Evolutionary conservation across 2,797 vertebrate species (phyloP).

Genomic region (Sebastes elongatus): DNA sequence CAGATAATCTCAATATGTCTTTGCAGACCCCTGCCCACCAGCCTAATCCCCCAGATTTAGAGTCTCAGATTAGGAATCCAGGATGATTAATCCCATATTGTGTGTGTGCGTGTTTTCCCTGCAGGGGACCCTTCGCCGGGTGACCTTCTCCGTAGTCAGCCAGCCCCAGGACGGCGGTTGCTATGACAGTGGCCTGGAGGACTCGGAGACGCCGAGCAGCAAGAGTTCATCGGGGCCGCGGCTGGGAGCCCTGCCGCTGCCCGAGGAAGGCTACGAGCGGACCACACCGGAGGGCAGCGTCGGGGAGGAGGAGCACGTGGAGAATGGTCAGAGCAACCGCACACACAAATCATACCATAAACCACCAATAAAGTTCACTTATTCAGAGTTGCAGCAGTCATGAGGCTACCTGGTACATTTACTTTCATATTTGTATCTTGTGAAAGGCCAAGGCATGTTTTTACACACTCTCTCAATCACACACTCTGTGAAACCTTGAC

Average conservation of each 20-base stretch:
- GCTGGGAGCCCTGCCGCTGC: slow-evolving; percentile 94
- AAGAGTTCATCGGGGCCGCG: slow-evolving; percentile 97
- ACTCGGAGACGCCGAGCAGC: slow-evolving; percentile 99
- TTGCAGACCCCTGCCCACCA: slow-evolving; percentile 51
- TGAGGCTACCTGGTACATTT: background rate
- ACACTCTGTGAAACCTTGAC: slow-evolving; percentile 31
- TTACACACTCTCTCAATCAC: background rate
- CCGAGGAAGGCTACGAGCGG: slow-evolving; percentile 97
- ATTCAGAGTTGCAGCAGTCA: background rate
- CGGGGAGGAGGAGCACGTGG: slow-evolving; percentile 98
- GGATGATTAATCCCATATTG: slow-evolving; percentile 79
- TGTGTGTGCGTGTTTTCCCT: slow-evolving; percentile 55
- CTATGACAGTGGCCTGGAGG: slow-evolving; percentile 98
- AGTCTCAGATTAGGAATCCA: slow-evolving; percentile 71
- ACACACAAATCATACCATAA: slow-evolving; percentile 37
- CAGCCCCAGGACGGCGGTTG: slow-evolving; percentile 96
- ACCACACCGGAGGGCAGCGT: slow-evolving; percentile 98
- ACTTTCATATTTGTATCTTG: slow-evolving; percentile 6
- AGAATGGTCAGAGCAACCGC: slow-evolving; percentile 90
- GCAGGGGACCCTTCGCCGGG: slow-evolving; percentile 94
- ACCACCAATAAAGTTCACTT: background rate
- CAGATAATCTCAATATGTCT: slow-evolving; percentile 78
- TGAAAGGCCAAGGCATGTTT: slow-evolving; percentile 18
- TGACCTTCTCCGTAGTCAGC: slow-evolving; percentile 98
- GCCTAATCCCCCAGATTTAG: slow-evolving; percentile 74